A percentile compares a stretch with the other conserved stretches of the same genome.
Evolutionary conservation across 2,113 vertebrate genomes (phyloP).

Genomic region (Elephantulus edwardii): DNA sequence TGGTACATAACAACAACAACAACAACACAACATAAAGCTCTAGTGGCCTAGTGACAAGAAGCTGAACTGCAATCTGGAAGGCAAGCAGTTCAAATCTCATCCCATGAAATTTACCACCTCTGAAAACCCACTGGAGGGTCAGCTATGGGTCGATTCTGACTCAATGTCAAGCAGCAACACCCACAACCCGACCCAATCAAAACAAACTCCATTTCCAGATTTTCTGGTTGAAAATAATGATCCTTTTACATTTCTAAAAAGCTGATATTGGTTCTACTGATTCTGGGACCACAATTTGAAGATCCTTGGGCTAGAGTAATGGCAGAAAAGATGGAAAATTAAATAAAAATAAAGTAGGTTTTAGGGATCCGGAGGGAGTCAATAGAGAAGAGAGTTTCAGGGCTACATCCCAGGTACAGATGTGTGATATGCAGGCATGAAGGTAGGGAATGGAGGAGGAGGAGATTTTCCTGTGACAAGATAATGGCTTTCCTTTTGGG

Average conservation of each 20-base stretch:
- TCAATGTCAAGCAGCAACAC: too few relatives aligned
- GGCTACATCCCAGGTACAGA: background rate
- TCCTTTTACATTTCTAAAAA: background rate
- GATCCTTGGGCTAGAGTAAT: background rate
- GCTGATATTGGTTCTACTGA: background rate
- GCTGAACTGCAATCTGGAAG: too few relatives aligned
- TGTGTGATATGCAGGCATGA: background rate
- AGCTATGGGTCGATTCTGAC: too few relatives aligned
- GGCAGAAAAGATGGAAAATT: background rate
- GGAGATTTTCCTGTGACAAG: background rate
- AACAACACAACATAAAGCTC: too few relatives aligned
- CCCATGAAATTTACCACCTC: too few relatives aligned
- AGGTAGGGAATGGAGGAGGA: background rate
- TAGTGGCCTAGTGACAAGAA: too few relatives aligned
- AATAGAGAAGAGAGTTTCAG: background rate
- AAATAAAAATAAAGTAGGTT: background rate
- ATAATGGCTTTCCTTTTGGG: background rate
- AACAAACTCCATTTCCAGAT: too few relatives aligned
- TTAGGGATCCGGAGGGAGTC: background rate
- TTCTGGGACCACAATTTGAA: background rate
- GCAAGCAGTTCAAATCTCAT: too few relatives aligned
- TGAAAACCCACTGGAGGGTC: too few relatives aligned
- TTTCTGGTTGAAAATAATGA: background rate
- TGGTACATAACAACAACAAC: too few relatives aligned
- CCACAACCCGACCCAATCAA: too few relatives aligned